Evolutionary conservation across 2,888 invertebrate species (phyloP).

Genomic region (Drymonia ruficornis): DNA sequence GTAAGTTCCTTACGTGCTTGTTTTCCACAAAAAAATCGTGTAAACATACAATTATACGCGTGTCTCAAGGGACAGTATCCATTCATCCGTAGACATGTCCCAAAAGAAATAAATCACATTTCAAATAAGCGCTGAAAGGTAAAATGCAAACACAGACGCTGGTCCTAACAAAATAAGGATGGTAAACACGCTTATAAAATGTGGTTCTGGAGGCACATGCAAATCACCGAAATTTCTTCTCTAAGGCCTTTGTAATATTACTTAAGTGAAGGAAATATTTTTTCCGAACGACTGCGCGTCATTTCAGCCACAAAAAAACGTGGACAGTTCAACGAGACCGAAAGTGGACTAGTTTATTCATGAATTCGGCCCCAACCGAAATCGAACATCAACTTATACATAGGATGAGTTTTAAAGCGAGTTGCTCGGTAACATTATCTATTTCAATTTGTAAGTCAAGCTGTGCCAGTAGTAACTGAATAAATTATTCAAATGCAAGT

Average conservation of each 20-base stretch:
- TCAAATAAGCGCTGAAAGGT: slow-evolving; percentile 38
- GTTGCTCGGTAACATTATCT: slow-evolving; percentile 33
- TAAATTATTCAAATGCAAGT: slow-evolving; percentile 29
- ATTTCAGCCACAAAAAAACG: slow-evolving; percentile 12
- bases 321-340: slow-evolving; percentile 35
- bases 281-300: slow-evolving; percentile 12
- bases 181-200: slow-evolving; percentile 37
- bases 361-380: slow-evolving; percentile 47
- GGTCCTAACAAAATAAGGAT: slow-evolving; percentile 50
- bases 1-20: background rate
- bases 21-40: slow-evolving; percentile 5
- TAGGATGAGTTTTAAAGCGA: slow-evolving; percentile 31
- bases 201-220: slow-evolving; percentile 17
- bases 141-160: slow-evolving; percentile 41
- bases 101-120: slow-evolving; percentile 52
- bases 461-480: slow-evolving; percentile 28
- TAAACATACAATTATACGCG: slow-evolving; percentile 11
- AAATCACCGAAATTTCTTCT: slow-evolving; percentile 15
- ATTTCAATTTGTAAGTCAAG: slow-evolving; percentile 28
- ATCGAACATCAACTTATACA: slow-evolving; percentile 43
- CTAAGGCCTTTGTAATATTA: background rate
- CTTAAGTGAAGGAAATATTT: slow-evolving; percentile 7
- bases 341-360: slow-evolving; percentile 52
- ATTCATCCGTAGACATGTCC: slow-evolving; percentile 31
- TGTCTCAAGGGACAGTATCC: slow-evolving; percentile 19